Evolutionary conservation across 2,113 vertebrate species (phyloP), one percentile per base, ranked within the genome.

Genomic region (Xyrauchen texanus): DNA sequence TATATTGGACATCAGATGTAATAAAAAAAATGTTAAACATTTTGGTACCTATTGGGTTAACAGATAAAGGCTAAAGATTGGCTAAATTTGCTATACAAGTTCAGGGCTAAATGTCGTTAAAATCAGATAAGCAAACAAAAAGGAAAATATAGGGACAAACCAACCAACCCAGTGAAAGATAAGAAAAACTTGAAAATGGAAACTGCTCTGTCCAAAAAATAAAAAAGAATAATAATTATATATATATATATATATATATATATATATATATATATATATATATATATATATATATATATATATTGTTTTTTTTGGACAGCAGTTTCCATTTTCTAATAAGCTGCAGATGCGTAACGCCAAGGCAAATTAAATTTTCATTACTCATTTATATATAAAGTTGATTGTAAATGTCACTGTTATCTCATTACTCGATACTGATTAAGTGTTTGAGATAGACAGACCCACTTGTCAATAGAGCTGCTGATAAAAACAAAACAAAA

Each of bases 41-140:
- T 49, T 0, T 51, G 84, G 86, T 81, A 83, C 84, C 44, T 87
- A 87, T 67, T 88, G 86, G 83, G 86, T 90, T 87, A 87, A 90
- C 63, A 77, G 75, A 49, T 84, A 84, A 77, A 42, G 65, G 21
- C 21, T 34, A 47, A 46, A 81, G n/a, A n/a, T n/a, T n/a, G n/a
- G 47, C 21, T 11, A 55, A 72, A 62, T 80, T 71, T 76, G 15
- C 49, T 34, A 12, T 65, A 67, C 21, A 44, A 34, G 60, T n/a
- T 68, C 16, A 42, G 12, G 42, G 82, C 76, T 76, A 52, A 67
- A n/a, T n/a, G n/a, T n/a, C n/a, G 51, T 81, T 80, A 82, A 81
- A 83, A 42, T 84, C 86, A 70, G 79, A 61, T n/a, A n/a, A n/a
- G n/a, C n/a, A 42, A 46, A 52, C n/a, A 16, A 57, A 5, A 47